Base-by-base conservation (phyloP, 1,140 invertebrate species). In the Anagrus nilaparvatae region DNA sequence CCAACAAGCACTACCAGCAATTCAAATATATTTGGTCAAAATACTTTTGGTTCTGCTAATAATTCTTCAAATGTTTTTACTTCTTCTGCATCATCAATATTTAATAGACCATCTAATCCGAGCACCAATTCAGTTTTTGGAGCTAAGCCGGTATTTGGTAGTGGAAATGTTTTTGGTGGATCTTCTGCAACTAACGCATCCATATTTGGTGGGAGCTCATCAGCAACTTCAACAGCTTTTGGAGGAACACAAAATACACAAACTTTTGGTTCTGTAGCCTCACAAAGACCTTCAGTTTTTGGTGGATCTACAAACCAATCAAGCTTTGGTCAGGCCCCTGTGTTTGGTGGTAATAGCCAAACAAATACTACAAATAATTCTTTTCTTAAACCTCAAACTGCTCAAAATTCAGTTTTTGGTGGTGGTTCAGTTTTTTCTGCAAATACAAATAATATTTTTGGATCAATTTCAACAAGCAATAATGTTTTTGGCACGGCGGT, bases 91-190 rank as follows among this genome's bases (percentile, higher is more conserved):
- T 46, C 47, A 25, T 59, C 54, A 13, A 48, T 59, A 36, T 63
- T 63, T 31, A 48, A 47, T 16, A 54, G 46, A 27, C 9, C 52
- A n/a, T 25, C 33, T n/a, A 27, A n/a, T 14, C 7, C 5, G 4
- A 37, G 13, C 12, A 48, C 36, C 9, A 52, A 43, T 7, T 48
- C 55, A 5, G 51, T 53, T 7, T 61, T 61, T 28, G 54, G 55
- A 13, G 48, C 41, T 10, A 58, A 58, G 40, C 46, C 64, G 13
- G 30, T 48, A 20, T 65, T 67, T 40, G 57, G 58, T 21, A 32
- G 34, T 17, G 34, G 43, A 0, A 32, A 52, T 2, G 36, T 47
- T 5, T 59, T 59, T 42, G 51, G 54, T 8, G 40, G 41, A 8
- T 2, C 23, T 9, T 23, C 48, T 0, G 16, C 38, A 14, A 19